A percentile compares a stretch with the other conserved stretches of the same genome.
These are phyloP conservation scores for Drosophila tropicalis DNA, from an alignment of 1,140 invertebrate genomes.

Conservation along the genomic window DNA sequence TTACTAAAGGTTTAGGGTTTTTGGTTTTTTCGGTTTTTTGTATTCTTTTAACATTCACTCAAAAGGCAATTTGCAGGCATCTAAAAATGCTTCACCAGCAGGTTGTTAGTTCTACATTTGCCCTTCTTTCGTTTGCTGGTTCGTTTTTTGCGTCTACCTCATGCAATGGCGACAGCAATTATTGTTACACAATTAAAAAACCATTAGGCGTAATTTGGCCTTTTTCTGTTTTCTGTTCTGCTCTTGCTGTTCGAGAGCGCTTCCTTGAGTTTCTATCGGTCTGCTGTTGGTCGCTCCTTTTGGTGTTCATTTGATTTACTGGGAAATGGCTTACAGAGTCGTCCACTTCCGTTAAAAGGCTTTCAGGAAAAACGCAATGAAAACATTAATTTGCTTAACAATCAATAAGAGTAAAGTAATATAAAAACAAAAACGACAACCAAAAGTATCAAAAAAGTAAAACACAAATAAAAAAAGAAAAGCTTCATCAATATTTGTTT, in stretches of 20 bases:
- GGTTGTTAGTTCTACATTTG: constrained; percentile 13
- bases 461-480: constrained; percentile 6
- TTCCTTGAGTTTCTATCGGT: constrained; percentile 1
- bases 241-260: constrained; percentile 17
- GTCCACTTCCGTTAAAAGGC: constrained; percentile 52
- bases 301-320: constrained; percentile 42
- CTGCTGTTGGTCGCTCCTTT: too few species aligned
- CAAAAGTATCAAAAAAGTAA: constrained; percentile 21
- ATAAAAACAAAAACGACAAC: not conserved
- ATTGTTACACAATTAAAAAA: constrained; percentile 83
- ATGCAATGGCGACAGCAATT: constrained; percentile 77
- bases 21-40: constrained; percentile 12
- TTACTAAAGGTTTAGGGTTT: constrained; percentile 42
- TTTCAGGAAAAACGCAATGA: constrained; percentile 69
- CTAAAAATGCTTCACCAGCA: constrained; percentile 49
- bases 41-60: constrained; percentile 13
- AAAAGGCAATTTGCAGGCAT: constrained; percentile 57
- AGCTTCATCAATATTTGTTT: constrained; percentile 36
- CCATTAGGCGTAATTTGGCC: constrained; percentile 78
- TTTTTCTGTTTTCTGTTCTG: constrained; percentile 19
- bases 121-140: constrained; percentile 20
- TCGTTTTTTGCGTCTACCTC: constrained; percentile 15
- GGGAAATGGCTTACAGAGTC: constrained; percentile 17
- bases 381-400: constrained; percentile 65
- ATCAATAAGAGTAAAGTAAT: constrained; percentile 53